phyloP scores from a whole-genome alignment of 2,888 invertebrate species.

The Drosophila infuscata region DNA sequence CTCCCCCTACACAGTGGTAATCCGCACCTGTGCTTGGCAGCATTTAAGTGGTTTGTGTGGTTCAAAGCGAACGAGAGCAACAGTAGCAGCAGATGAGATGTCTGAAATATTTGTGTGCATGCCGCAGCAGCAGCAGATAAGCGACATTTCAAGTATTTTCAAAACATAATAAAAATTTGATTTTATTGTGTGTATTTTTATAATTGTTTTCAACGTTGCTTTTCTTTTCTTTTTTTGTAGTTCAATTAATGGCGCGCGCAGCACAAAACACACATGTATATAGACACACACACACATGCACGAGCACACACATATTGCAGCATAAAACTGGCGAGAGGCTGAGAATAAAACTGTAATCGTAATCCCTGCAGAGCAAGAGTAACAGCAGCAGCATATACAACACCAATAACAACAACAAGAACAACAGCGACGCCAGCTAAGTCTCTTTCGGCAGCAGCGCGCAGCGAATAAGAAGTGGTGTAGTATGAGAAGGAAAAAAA shows the following conservation, averaged over 20 bases:
- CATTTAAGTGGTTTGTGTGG: conserved; percentile 63
- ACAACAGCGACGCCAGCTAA: conserved; percentile 54
- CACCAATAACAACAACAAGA: conserved; percentile 50
- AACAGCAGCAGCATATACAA: conserved; percentile 53
- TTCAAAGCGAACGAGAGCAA: conserved; percentile 27
- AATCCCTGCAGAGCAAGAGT: conserved; percentile 62
- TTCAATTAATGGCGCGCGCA: conserved; percentile 77
- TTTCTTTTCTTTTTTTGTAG: conserved; percentile 37
- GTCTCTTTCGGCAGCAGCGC: conserved; percentile 59
- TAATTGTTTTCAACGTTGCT: conserved; percentile 64
- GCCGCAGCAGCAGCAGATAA: conserved; percentile 34
- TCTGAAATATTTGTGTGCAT: conserved; percentile 34
- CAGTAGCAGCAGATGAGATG: conserved; percentile 25
- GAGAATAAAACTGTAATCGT: conserved; percentile 75
- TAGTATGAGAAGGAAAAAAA: conserved; percentile 60
- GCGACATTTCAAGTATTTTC: conserved; percentile 77
- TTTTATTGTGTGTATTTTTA: conserved; percentile 78
- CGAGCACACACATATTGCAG: conserved; percentile 59
- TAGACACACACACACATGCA: conserved; percentile 37
- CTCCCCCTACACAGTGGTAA: conserved; percentile 10
- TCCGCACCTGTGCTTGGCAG: conserved; percentile 58
- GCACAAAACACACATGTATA: conserved; percentile 46
- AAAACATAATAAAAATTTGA: conserved; percentile 75
- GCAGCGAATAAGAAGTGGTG: conserved; percentile 59
- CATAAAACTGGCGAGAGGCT: conserved; percentile 65